Base-by-base conservation (phyloP, 92 coral and sea anemone species). In the Zoanthus gigantus region DNA sequence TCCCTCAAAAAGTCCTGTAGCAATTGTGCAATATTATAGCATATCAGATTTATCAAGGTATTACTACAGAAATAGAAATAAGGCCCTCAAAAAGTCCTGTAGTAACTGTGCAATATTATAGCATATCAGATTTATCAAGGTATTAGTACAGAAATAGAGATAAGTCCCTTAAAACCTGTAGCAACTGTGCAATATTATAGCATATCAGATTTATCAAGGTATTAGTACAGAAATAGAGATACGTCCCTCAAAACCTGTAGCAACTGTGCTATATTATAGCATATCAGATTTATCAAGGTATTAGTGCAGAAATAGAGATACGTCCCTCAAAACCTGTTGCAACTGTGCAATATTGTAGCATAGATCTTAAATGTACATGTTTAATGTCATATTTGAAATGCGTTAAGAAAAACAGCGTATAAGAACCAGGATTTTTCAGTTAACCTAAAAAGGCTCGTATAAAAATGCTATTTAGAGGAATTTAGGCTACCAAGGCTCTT, bases 151-250 rank as follows among this genome's bases (percentile, higher is more conserved):
- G 93, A 83, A 31, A 76, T 94, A 74, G 98, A 94, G 95, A 95
- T 94, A 54, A 12, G 86, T 28, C 61, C 15, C 17, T 7, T 48
- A 11, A 1, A 69, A 9, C 32, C 72, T 3, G 9, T 0, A 5
- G 6, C 9, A 69, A 30, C 30, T 58, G 60, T 10, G 13, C 7
- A 10, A 54, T 9, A 23, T 23, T 23, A 23, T 23, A 23, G 23
- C 23, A 23, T 23, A 23, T 47, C 78, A 93, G 96, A 91, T 92
- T 82, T 92, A 83, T 79, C 95, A 90, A 72, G 67, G 92, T 9
- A 83, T 89, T 5, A 92, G 92, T 88, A 68, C 93, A 77, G 93
- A 83, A 30, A 76, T 94, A 74, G 98, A 94, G 95, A 95, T 94
- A 54, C 7, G 86, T 28, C 60, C 14, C 17, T 6, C 57, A 9